phyloP scores from a whole-genome alignment of 1,140 invertebrate species.

The Batillaria attramentaria region DNA sequence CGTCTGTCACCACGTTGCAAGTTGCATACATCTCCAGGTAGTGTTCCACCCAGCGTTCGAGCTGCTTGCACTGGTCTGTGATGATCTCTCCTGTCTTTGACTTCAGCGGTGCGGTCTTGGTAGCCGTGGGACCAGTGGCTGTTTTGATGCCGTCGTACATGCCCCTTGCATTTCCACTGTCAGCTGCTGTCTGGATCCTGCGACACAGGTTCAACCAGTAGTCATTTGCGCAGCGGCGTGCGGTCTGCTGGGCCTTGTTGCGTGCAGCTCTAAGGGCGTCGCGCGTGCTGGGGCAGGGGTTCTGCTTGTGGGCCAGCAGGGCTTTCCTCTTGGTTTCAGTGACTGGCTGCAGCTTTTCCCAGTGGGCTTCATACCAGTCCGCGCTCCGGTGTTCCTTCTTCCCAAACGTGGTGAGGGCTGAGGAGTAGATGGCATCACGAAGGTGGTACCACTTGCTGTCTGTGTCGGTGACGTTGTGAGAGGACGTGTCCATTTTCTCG shows the following conservation, averaged over 20 bases:
- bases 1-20: conserved; percentile 21
- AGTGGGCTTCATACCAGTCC: background rate
- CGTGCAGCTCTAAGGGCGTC: conserved; percentile 12
- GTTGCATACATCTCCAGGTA: conserved; percentile 35
- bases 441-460: background rate
- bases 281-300: background rate
- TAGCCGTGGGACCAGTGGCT: background rate
- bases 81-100: conserved; percentile 3
- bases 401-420: background rate
- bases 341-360: background rate
- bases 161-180: conserved; percentile 6
- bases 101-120: background rate
- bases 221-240: conserved; percentile 25
- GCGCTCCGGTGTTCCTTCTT: background rate
- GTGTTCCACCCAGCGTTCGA: conserved; percentile 35
- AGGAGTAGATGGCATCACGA: background rate
- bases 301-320: background rate
- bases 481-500: background rate
- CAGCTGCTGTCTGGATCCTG: conserved; percentile 22
- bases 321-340: background rate
- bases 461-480: background rate
- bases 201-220: conserved; percentile 35
- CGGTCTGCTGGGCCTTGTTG: conserved; percentile 4
- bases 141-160: conserved; percentile 38
- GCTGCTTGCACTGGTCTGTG: conserved; percentile 32